phyloP scores from a whole-genome alignment of 2,113 vertebrate genomes.

The Silurus meridionalis region DNA sequence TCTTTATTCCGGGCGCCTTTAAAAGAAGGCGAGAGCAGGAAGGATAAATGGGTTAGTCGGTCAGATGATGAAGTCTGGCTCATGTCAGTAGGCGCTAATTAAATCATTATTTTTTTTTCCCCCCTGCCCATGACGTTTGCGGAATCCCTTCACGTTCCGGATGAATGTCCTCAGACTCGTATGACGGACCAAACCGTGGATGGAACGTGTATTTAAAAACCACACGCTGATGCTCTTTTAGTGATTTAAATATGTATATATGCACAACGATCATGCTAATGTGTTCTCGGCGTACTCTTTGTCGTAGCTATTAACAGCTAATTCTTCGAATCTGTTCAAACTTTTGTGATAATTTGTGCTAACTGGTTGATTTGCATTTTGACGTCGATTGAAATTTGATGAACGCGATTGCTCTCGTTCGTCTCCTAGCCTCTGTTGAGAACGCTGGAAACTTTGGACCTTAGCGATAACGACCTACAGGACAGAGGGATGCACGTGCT shows the following conservation, averaged over 20 bases:
- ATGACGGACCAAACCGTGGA: background rate
- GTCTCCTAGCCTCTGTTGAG: slow-evolving; percentile 65
- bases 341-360: background rate
- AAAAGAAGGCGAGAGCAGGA: slow-evolving; percentile 51
- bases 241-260: background rate
- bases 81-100: slow-evolving; percentile 52
- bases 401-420: background rate
- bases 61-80: slow-evolving; percentile 44
- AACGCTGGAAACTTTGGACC: slow-evolving; percentile 68
- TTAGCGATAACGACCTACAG: slow-evolving; percentile 67
- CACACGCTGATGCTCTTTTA: background rate
- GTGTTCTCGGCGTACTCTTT: background rate
- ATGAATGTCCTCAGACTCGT: background rate
- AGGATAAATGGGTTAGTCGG: slow-evolving; percentile 53
- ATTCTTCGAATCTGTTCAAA: background rate
- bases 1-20: slow-evolving; percentile 62
- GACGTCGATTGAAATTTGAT: background rate
- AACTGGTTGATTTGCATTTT: background rate
- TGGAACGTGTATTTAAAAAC: too few species aligned
- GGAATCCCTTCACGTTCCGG: slow-evolving; percentile 52
- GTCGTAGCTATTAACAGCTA: background rate
- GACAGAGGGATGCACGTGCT: slow-evolving; percentile 68
- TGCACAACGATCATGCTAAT: background rate
- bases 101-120: slow-evolving; percentile 43
- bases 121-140: slow-evolving; percentile 48